phyloP scores from a whole-genome alignment of 2,797 vertebrate species.

The Rhinichthys osculus region DNA sequence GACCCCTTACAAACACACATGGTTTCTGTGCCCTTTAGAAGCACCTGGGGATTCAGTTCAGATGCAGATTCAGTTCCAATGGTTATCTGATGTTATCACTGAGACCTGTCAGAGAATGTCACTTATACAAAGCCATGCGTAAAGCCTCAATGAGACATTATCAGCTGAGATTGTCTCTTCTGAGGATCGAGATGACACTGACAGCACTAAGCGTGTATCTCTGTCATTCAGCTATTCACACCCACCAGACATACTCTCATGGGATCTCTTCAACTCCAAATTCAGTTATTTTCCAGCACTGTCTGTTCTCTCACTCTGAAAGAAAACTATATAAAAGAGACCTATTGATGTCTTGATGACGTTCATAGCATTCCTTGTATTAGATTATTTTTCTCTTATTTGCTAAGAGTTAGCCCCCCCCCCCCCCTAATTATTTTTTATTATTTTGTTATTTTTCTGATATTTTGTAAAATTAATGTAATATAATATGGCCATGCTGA shows the following conservation, averaged over 20 bases:
- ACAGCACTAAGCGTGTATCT: conserved; percentile 28
- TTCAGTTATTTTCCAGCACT: background rate
- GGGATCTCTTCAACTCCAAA: conserved; percentile 10
- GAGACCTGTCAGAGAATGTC: conserved; percentile 32
- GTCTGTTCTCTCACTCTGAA: conserved; percentile 17
- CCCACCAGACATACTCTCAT: conserved; percentile 2
- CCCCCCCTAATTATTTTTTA: too few species aligned
- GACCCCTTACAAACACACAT: conserved; percentile 6
- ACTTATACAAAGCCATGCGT: conserved; percentile 12
- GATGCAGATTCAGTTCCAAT: conserved; percentile 9
- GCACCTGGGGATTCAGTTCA: background rate
- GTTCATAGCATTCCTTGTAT: background rate
- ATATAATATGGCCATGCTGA: background rate
- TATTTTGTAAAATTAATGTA: background rate
- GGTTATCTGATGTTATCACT: background rate
- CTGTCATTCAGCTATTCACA: conserved; percentile 29
- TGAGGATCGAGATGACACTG: conserved; percentile 13
- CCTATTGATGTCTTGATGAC: background rate
- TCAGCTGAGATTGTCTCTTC: conserved; percentile 36
- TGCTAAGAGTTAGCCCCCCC: too few species aligned
- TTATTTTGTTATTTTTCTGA: background rate
- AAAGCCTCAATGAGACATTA: conserved; percentile 30
- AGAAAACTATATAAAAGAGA: background rate
- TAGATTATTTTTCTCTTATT: background rate
- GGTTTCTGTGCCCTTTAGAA: background rate